These are phyloP conservation scores for Crossocerus cetratus DNA, from an alignment of 2,888 invertebrate species.

Conservation along the genomic window DNA sequence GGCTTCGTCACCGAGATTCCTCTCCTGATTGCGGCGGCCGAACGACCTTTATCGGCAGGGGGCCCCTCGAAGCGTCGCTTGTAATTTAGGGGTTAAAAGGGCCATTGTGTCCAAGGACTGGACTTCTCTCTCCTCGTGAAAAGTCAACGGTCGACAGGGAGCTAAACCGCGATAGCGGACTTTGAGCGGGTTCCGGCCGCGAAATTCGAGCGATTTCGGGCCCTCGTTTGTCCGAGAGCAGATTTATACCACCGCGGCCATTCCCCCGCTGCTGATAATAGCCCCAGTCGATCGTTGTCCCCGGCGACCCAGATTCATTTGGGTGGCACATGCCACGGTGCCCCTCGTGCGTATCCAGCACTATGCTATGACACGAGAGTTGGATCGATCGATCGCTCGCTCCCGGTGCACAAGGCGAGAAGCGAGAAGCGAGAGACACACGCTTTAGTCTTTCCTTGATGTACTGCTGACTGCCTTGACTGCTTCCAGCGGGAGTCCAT, in stretches of 20 bases:
- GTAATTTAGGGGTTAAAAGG: no score
- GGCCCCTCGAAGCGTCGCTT: no score
- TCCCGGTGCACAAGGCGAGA: conserved; percentile 28
- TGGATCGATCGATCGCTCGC: conserved; percentile 37
- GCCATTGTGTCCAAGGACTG: no score
- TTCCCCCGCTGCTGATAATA: conserved; percentile 38
- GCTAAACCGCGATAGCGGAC: conserved; percentile 9
- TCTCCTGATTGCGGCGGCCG: no score
- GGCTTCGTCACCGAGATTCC: no score
- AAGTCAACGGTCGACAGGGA: not conserved
- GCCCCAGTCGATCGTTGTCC: conserved; percentile 39
- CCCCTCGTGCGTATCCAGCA: conserved; percentile 26
- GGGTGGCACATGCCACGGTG: conserved; percentile 29
- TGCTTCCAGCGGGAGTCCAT: not conserved
- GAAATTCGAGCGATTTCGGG: not conserved
- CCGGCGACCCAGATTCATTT: conserved; percentile 52
- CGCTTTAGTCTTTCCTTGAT: no score
- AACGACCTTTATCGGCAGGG: no score
- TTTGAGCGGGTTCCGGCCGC: not conserved
- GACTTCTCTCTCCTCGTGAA: no score
- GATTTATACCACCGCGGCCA: conserved; percentile 29
- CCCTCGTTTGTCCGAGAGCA: conserved; percentile 20
- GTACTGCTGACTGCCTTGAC: no score
- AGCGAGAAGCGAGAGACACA: no score
- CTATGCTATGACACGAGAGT: conserved; percentile 8